Conservation (phyloP, 2,797 vertebrate genomes). For the Pseudocheirus occidentalis region DNA sequence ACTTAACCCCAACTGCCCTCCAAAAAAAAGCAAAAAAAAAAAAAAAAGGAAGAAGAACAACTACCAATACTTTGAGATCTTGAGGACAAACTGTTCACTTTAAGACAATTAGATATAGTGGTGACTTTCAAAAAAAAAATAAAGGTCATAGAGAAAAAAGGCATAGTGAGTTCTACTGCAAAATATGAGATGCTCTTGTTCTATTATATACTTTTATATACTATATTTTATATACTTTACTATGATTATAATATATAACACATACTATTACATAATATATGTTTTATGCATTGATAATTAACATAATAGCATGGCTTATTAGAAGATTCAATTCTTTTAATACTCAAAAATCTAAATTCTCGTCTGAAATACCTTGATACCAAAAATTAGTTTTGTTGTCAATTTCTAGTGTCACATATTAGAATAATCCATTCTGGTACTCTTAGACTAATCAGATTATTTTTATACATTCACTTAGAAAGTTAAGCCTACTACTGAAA, state of each 20-base stretch:
- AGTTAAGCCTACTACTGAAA: neutral
- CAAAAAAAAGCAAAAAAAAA: too few relatives aligned
- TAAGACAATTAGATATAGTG: conserved; percentile 47
- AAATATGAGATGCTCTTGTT: neutral
- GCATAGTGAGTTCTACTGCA: conserved; percentile 25
- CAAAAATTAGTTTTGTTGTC: neutral
- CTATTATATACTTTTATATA: neutral
- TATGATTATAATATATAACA: too few relatives aligned
- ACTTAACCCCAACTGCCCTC: too few relatives aligned
- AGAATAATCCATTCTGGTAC: neutral
- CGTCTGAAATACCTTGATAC: neutral
- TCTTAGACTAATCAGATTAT: neutral
- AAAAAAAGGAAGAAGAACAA: too few relatives aligned
- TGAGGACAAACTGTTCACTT: neutral
- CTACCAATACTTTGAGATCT: neutral
- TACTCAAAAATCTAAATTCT: conserved; percentile 8
- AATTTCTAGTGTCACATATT: neutral
- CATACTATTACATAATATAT: too few relatives aligned
- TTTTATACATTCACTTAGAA: neutral
- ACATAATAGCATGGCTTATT: neutral
- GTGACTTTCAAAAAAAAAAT: conserved; percentile 29
- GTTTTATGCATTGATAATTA: neutral
- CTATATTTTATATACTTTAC: too few relatives aligned
- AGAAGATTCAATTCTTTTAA: conserved; percentile 24
- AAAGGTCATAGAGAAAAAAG: conserved; percentile 17